phyloP scores from a whole-genome alignment of 2,888 invertebrate genomes.

The Mechanitis mazaeus region DNA sequence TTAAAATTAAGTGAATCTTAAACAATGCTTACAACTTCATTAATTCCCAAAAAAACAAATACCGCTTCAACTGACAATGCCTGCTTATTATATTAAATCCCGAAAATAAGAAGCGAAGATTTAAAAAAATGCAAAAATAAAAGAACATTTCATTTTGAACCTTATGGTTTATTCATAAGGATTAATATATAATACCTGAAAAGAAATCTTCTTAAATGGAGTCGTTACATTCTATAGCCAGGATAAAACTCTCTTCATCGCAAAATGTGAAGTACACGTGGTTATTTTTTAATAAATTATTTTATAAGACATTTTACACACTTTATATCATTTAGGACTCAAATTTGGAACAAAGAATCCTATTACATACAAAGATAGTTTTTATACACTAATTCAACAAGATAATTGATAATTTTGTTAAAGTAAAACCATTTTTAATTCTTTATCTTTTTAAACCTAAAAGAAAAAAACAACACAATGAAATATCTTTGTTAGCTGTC shows the following conservation, averaged over 20 bases:
- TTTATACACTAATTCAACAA: background rate
- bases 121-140: slow-evolving; percentile 10
- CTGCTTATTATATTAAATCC: slow-evolving; percentile 28
- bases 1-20: background rate
- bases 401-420: slow-evolving; percentile 1
- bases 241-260: slow-evolving; percentile 24
- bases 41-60: slow-evolving; percentile 4
- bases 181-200: background rate
- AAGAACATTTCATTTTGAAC: slow-evolving; percentile 3
- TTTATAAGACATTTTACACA: background rate
- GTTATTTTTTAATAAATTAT: slow-evolving; percentile 25
- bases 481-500: slow-evolving; percentile 15
- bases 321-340: no score
- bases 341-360: no score
- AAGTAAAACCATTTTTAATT: background rate
- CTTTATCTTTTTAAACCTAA: slow-evolving; percentile 5
- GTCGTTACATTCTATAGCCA: slow-evolving; percentile 26
- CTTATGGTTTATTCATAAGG: slow-evolving; percentile 3
- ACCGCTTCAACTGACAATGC: slow-evolving; percentile 19
- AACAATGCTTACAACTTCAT: background rate
- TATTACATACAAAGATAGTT: background rate
- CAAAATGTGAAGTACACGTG: slow-evolving; percentile 18
- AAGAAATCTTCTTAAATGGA: slow-evolving; percentile 13
- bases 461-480: slow-evolving; percentile 8
- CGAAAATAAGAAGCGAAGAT: slow-evolving; percentile 16